phyloP scores from a whole-genome alignment of 2,888 invertebrate genomes.

The Capitulum mitella region DNA sequence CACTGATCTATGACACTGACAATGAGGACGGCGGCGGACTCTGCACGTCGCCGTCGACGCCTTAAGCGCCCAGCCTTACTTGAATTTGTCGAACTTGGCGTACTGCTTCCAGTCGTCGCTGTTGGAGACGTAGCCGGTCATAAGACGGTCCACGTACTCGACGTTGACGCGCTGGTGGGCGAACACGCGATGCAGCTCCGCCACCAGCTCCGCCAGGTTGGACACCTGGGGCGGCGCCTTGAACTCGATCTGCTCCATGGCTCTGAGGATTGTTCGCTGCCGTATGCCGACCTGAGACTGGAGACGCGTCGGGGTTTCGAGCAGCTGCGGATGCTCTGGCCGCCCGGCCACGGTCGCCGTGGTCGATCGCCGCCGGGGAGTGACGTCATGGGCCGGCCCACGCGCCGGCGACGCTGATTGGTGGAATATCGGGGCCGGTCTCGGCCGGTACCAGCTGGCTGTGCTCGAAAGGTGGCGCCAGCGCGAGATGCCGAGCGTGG shows the following conservation, averaged over 20 bases:
- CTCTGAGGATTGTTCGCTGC: background rate
- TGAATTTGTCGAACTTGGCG: conserved; percentile 86
- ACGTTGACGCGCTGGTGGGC: conserved; percentile 74
- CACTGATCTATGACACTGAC: too few species aligned
- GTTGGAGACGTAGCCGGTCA: conserved; percentile 74
- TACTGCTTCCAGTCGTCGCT: conserved; percentile 86
- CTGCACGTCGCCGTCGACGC: too few species aligned
- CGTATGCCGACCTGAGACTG: background rate
- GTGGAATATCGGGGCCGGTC: background rate
- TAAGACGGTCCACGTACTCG: conserved; percentile 76
- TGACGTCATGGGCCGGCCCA: background rate
- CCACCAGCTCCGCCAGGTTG: conserved; percentile 41
- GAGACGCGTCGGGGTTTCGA: background rate
- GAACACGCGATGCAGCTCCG: conserved; percentile 68
- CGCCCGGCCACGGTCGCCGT: background rate
- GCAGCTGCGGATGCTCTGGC: background rate
- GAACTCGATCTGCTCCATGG: background rate
- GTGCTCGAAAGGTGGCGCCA: too few species aligned
- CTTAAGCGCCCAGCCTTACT: too few species aligned
- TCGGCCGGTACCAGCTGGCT: background rate
- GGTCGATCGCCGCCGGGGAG: background rate
- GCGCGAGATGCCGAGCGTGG: too few species aligned
- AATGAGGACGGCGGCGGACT: background rate
- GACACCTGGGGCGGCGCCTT: conserved; percentile 18
- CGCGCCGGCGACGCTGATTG: conserved; percentile 24